Conservation (phyloP, 1,140 invertebrate species). For the Tetranychus urticae region DNA sequence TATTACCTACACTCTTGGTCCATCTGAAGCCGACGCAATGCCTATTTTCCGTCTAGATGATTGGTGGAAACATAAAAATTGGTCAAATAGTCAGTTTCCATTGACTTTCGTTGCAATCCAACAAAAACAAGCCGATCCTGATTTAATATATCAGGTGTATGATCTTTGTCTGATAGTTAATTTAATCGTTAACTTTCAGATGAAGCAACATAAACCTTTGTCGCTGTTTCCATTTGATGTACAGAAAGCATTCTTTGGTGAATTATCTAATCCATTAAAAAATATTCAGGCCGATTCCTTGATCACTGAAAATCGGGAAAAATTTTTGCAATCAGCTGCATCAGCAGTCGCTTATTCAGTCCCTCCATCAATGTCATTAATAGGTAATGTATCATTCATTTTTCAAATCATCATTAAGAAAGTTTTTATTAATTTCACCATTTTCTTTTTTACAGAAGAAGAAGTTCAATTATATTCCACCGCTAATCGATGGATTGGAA, state of each 20-base stretch:
- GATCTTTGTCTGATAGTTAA: constrained; percentile 46
- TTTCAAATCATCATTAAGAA: not conserved
- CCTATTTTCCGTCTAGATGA: constrained; percentile 21
- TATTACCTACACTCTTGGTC: constrained; percentile 4
- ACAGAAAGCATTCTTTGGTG: constrained; percentile 23
- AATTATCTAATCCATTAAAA: constrained; percentile 13
- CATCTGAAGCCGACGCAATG: constrained; percentile 17
- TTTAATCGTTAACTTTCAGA: constrained; percentile 47
- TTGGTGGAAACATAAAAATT: constrained; percentile 18
- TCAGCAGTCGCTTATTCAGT: constrained; percentile 16
- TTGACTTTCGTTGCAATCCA: constrained; percentile 49
- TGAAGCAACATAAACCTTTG: constrained; percentile 43
- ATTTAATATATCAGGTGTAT: constrained; percentile 48
- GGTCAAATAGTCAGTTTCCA: constrained; percentile 18
- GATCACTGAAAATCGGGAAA: constrained; percentile 17
- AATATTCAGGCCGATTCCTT: constrained; percentile 17
- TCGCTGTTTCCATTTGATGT: constrained; percentile 48
- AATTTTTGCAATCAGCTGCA: constrained; percentile 23
- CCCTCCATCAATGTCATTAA: not conserved
- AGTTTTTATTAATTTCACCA: not conserved
- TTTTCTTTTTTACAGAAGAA: constrained; percentile 10
- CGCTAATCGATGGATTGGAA: constrained; percentile 29
- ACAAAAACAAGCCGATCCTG: constrained; percentile 42
- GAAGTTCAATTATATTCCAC: not conserved
- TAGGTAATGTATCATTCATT: not conserved